Base-by-base conservation (phyloP, 2,888 invertebrate species). In the Itoplectis maculator region DNA sequence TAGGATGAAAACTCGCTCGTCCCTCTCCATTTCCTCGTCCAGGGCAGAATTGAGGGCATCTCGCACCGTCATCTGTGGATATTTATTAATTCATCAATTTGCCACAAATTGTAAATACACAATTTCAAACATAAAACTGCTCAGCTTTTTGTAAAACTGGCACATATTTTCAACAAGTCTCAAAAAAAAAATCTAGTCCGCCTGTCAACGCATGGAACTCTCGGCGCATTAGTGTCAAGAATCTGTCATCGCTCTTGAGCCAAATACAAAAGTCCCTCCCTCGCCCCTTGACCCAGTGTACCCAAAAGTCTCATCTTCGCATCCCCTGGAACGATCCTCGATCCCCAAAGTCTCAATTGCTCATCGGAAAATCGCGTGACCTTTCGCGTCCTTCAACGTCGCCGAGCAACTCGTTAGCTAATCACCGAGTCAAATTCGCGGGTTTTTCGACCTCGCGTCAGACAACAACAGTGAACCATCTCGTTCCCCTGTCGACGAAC, bases 41-140 rank as follows among this genome's bases (percentile, higher is more conserved):
- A 99, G 94, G 0, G 99, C 99, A 80, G 96, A 95, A 94, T 99
- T 99, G 74, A 99, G 94, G 78, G 99, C 99, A 96, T 99, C 99
- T 91, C 99, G 95, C 2, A 99, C 98, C 5, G 98, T 98, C 95
- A 99, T 95, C 94, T 97, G 37, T 7, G 35, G 54, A 56, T n/a
- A n/a, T 29, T 29, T 5, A 29, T 3, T 29, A 29, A n/a, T n/a
- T n/a, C n/a, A n/a, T n/a, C n/a, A n/a, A n/a, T n/a, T n/a, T 29
- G 29, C 5, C 29, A 29, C 29, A 29, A 29, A 29, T 29, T 5
- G 5, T 29, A 29, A 29, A 29, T 29, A 3, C 3, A 29, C 5
- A 5, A 29, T 29, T 29, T 29, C 29, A 5, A n/a, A n/a, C n/a
- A n/a, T n/a, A n/a, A n/a, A n/a, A n/a, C n/a, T n/a, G n/a, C n/a